Evolutionary conservation across 2,888 invertebrate genomes (phyloP), one percentile per base, ranked within the genome.

Genomic region (Agrilus mali): DNA sequence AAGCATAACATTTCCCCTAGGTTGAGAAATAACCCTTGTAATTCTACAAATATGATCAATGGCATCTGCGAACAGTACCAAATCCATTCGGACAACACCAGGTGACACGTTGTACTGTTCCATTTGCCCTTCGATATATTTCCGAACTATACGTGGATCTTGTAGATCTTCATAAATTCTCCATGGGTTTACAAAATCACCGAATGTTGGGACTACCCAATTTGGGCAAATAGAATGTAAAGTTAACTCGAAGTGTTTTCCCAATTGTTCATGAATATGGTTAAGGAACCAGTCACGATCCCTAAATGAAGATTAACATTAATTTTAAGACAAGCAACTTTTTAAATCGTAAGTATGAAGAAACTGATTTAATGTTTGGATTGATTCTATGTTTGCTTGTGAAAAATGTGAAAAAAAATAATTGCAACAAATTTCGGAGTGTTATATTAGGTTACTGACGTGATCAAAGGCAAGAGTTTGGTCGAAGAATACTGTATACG

Each of bases 31-130:
- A 27, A 90, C 86, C 36, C 92, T 73, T 17, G 84, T 80, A 46
- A 92, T 82, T 49, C 86, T 78, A 47, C 83, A 81, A 42, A 92
- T 75, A 64, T 92, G 90, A 55, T 88, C 84, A 36, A 92, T 80
- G 8, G 90, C 90, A 59, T 92, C 89, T 53, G 77, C 80, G 65
- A 90, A 92, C 46, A 92, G 72, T 6, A 92, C 88, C 46, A 92
- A 66, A 61, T 88, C 82, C 77, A 90, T 79, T 54, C 78, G 75
- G 3, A 85, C 75, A 17, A 82, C 80, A 1, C 88, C 87, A 0
- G 86, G 83, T 8, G 78, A 76, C 38, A 75, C 74, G 66, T 92
- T 92, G 67, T 89, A 86, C 55, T 86, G 85, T 38, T 80, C 79
- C 69, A 88, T 69, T 52, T 74, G 71, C 1, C 63, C 58, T 33